Evolutionary conservation across 2,113 vertebrate genomes (phyloP).

Genomic region (Tachuris rubrigastra): DNA sequence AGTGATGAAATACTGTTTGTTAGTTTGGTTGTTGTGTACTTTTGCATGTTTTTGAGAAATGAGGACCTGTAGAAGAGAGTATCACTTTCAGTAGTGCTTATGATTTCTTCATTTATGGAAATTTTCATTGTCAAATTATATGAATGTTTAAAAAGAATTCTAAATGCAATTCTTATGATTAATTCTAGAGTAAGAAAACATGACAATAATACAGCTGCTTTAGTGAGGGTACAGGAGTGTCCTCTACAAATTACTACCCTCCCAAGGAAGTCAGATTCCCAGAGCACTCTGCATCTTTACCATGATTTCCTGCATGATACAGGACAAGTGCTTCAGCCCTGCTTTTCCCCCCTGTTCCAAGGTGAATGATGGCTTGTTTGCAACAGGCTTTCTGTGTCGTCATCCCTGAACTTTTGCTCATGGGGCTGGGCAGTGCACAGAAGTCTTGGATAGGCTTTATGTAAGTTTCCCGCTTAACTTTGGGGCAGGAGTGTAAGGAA

Average conservation of each 20-base stretch:
- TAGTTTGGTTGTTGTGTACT: slow-evolving; percentile 69
- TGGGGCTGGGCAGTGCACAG: neutral
- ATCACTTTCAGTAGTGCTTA: slow-evolving; percentile 11
- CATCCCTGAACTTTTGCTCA: neutral
- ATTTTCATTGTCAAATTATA: slow-evolving; percentile 31
- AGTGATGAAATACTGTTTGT: slow-evolving; percentile 88
- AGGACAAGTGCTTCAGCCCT: neutral
- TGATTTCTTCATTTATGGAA: neutral
- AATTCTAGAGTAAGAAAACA: slow-evolving; percentile 7
- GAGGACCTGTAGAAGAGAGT: slow-evolving; percentile 7
- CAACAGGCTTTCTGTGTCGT: neutral
- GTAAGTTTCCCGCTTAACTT: neutral
- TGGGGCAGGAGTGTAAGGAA: neutral
- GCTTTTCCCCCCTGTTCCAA: neutral
- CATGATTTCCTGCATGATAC: neutral
- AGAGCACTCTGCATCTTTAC: neutral
- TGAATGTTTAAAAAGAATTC: slow-evolving; percentile 44
- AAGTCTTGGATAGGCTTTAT: neutral
- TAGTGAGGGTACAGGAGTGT: neutral
- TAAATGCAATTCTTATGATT: neutral
- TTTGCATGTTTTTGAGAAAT: slow-evolving; percentile 61
- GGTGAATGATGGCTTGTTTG: neutral
- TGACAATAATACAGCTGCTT: neutral
- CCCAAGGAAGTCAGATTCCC: neutral
- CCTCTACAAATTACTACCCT: neutral